Conservation (phyloP, 2,888 invertebrate genomes). For the Phyllotreta striolata region DNA sequence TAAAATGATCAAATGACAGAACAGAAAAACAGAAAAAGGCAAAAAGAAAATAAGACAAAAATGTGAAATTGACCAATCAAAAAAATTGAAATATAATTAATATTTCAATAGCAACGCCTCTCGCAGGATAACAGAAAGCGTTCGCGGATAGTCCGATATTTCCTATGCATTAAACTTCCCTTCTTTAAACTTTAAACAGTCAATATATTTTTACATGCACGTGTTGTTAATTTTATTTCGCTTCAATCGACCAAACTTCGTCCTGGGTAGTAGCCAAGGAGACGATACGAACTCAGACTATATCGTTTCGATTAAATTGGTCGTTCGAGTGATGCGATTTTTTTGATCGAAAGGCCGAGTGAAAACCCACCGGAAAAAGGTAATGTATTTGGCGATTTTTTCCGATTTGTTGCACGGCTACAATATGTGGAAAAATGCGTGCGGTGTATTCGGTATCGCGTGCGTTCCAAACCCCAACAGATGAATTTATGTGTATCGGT, state of each 20-base stretch:
- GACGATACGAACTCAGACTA: slow-evolving; percentile 22
- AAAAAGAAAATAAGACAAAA: too few relatives aligned
- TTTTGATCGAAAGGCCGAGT: slow-evolving; percentile 25
- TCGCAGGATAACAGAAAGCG: too few relatives aligned
- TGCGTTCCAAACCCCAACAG: background rate
- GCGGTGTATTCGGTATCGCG: slow-evolving; percentile 26
- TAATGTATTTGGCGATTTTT: slow-evolving; percentile 31
- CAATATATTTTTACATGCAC: too few relatives aligned
- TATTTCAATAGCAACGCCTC: too few relatives aligned
- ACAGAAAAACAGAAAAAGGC: too few relatives aligned
- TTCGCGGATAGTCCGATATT: too few relatives aligned
- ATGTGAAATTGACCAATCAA: too few relatives aligned
- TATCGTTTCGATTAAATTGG: slow-evolving; percentile 31
- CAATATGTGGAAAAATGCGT: slow-evolving; percentile 18
- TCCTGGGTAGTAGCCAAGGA: slow-evolving; percentile 25
- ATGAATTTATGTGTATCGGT: background rate
- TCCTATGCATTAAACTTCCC: too few relatives aligned
- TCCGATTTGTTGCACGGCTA: slow-evolving; percentile 1
- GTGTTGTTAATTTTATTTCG: slow-evolving; percentile 21
- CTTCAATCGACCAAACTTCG: slow-evolving; percentile 34
- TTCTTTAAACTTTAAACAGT: too few relatives aligned
- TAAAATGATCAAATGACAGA: too few relatives aligned
- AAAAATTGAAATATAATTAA: too few relatives aligned
- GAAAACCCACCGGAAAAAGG: slow-evolving; percentile 29
- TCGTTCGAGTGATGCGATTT: slow-evolving; percentile 27